A percentile compares a stretch with the other conserved stretches of the same genome.
Conservation (phyloP, 2,888 invertebrate genomes). For the Argyresthia albistria region DNA sequence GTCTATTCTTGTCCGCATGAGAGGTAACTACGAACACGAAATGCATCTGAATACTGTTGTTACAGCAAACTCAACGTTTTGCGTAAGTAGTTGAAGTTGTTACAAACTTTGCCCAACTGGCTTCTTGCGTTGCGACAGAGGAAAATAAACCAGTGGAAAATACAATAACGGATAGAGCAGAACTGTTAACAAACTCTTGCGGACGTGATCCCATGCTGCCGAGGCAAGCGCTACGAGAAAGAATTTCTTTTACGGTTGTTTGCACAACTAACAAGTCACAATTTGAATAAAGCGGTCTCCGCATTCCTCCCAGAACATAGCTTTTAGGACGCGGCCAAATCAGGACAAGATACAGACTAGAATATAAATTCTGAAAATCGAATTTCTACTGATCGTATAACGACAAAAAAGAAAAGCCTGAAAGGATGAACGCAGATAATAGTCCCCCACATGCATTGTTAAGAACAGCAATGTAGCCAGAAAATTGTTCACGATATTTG, state of each 20-base stretch:
- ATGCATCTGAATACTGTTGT: neutral
- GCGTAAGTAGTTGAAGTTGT: neutral
- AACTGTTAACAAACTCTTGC: conserved; percentile 48
- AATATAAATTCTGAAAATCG: too few relatives aligned
- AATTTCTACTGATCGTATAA: too few relatives aligned
- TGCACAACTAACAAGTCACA: conserved; percentile 27
- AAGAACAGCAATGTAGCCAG: conserved; percentile 13
- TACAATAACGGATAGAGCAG: conserved; percentile 42
- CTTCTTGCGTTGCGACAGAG: conserved; percentile 19
- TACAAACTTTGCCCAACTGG: neutral
- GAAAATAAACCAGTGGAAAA: conserved; percentile 48
- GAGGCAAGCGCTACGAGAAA: conserved; percentile 14
- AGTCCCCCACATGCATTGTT: neutral
- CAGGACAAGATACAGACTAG: too few relatives aligned
- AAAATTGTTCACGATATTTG: conserved; percentile 41
- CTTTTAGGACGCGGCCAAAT: neutral
- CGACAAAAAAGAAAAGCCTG: neutral
- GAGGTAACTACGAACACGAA: neutral
- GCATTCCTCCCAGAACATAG: neutral
- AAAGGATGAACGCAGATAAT: neutral
- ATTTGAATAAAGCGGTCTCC: conserved; percentile 4
- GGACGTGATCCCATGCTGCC: conserved; percentile 24
- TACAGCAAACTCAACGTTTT: neutral
- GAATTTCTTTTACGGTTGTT: conserved; percentile 27
- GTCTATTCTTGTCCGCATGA: neutral